phyloP scores from a whole-genome alignment of 2,888 invertebrate species.

The Mythimna lalbum region DNA sequence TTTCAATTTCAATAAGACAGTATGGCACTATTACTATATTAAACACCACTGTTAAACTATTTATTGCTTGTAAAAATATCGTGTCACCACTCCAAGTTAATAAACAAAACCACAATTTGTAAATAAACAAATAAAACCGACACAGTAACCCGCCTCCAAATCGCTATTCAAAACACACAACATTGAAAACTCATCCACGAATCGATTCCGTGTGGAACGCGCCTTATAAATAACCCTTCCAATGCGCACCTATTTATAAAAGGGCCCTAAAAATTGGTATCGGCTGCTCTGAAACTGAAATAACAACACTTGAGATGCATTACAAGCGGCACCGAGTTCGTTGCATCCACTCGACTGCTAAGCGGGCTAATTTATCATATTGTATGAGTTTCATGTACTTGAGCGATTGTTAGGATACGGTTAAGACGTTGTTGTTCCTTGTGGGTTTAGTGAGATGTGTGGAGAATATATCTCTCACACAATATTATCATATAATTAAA shows the following conservation, averaged over 20 bases:
- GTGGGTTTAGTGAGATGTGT: background rate
- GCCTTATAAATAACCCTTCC: conserved; percentile 61
- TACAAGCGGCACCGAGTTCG: conserved; percentile 57
- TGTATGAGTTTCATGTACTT: conserved; percentile 38
- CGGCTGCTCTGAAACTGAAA: conserved; percentile 50
- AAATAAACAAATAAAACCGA: background rate
- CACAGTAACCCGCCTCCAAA: background rate
- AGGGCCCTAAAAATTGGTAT: conserved; percentile 49
- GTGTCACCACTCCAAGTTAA: background rate
- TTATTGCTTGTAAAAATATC: too few species aligned
- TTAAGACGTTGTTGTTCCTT: conserved; percentile 16
- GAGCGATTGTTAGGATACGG: conserved; percentile 30
- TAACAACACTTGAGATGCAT: conserved; percentile 64
- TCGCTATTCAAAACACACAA: conserved; percentile 13
- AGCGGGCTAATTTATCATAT: conserved; percentile 47
- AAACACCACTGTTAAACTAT: too few species aligned
- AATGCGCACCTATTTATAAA: conserved; percentile 60
- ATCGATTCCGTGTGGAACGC: conserved; percentile 36
- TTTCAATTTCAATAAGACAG: background rate
- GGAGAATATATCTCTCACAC: background rate
- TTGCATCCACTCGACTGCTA: conserved; percentile 61
- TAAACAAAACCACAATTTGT: background rate
- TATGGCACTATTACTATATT: background rate
- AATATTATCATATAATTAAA: background rate
- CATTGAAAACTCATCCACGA: conserved; percentile 9